Base-by-base conservation (phyloP, 1,140 invertebrate species). In the Stenopsyche tienmushanensis region DNA sequence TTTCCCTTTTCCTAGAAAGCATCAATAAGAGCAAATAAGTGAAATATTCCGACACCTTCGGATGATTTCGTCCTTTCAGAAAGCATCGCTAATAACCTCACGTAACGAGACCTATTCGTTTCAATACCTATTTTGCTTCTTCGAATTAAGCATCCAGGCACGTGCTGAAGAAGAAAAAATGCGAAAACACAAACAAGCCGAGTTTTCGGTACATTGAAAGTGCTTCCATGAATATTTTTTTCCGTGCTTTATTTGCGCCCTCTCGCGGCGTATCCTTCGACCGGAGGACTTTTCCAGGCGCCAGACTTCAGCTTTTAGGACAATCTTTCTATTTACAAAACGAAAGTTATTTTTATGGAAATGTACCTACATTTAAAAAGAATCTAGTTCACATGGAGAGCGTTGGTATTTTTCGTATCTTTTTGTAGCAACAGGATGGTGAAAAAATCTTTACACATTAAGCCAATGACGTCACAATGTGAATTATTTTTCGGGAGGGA, bases 271-370 rank as follows among this genome's bases (percentile, higher is more conserved):
- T 34, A 29, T 57, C 29, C 44, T 47, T 20, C 18, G n/a, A 23
- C 13, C 5, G 21, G 2, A 39, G 53, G 24, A 57, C 34, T 57
- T 57, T 29, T 15, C n/a, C 34, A 21, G 53, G 53, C 53, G 26
- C 53, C 26, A 57, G 53, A 57, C 53, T n/a, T 15, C 53, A 29
- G 26, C 53, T 57, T 57, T 57, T 34, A 21, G 53, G 53, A 13
- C 53, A 57, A 57, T 57, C 34, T 57, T 57, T 57, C 26, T 52
- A 52, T 52, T 52, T 52, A 52, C 49, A 20, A 25, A 52, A 20
- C 24, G 23, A 34, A 29, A 57, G 53, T 57, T 34, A 25, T 25
- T 57, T 57, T 57, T 57, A 57, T 57, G 53, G 23, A 34, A 57
- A 57, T 57, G 24, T 57, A 21, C 10, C 8, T 24, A 53, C 18